Conservation (phyloP, 2,888 invertebrate species). For the Limnephilus auricula region DNA sequence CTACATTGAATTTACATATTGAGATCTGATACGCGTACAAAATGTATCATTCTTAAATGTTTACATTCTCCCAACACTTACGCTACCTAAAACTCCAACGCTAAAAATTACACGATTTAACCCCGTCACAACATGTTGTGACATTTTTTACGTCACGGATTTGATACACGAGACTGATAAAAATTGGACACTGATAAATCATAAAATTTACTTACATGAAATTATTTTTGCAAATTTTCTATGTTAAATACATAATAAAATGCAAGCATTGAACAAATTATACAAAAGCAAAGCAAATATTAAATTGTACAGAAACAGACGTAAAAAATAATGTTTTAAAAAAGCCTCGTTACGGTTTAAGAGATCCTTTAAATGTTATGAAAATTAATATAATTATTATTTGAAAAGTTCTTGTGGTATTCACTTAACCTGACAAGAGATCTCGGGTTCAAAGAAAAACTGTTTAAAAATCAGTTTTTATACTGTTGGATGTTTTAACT, state of each 20-base stretch:
- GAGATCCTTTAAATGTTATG: neutral
- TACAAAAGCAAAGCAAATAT: neutral
- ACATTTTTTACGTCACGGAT: neutral
- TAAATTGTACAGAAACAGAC: neutral
- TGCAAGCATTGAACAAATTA: neutral
- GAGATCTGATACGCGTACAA: constrained; percentile 60
- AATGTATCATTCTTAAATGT: constrained; percentile 41
- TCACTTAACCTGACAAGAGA: neutral
- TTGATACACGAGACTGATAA: neutral
- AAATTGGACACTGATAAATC: neutral
- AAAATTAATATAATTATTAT: neutral
- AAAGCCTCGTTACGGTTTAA: neutral
- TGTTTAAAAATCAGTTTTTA: neutral
- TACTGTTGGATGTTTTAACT: neutral
- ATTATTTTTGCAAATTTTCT: neutral
- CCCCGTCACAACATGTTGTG: neutral
- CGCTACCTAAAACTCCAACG: neutral
- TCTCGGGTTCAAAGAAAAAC: neutral
- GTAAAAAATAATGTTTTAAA: neutral
- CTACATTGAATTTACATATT: constrained; percentile 62
- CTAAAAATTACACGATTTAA: neutral
- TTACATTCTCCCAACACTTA: constrained; percentile 27
- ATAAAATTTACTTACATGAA: neutral
- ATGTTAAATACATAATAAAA: neutral
- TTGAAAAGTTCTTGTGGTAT: neutral